Evolutionary conservation across 2,113 vertebrate species (phyloP).

Genomic region (Tautogolabrus adspersus): DNA sequence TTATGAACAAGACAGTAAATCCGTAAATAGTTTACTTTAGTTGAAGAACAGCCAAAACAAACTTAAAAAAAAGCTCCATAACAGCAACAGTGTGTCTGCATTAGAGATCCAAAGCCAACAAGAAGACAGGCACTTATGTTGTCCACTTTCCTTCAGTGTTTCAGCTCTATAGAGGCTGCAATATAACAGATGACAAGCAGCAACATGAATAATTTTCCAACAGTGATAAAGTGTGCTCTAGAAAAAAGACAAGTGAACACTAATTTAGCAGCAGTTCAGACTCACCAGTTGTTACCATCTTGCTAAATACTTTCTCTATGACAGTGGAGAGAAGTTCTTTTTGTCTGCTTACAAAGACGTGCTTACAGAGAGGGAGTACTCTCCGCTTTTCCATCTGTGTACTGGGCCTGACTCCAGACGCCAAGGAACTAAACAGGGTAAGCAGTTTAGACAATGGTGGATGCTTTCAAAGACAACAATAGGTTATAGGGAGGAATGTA

Average conservation of each 20-base stretch:
- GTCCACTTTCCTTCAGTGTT: slow-evolving; percentile 10
- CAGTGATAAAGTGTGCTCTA: neutral
- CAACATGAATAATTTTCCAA: slow-evolving; percentile 1
- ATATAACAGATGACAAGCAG: slow-evolving; percentile 11
- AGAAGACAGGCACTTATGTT: slow-evolving; percentile 3
- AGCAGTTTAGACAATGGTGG: slow-evolving; percentile 3
- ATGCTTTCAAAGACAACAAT: slow-evolving; percentile 3
- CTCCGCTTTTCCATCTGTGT: neutral
- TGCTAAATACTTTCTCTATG: slow-evolving; percentile 7
- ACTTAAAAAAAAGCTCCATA: neutral
- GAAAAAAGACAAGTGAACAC: neutral
- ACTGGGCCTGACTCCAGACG: neutral
- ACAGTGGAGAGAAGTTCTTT: neutral
- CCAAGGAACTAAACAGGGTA: neutral
- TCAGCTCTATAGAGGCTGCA: slow-evolving; percentile 8
- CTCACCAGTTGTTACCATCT: slow-evolving; percentile 14
- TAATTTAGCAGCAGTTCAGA: neutral
- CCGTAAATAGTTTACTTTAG: slow-evolving; percentile 48
- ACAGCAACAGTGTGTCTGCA: neutral
- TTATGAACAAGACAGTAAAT: slow-evolving; percentile 65
- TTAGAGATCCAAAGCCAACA: neutral
- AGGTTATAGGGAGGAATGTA: neutral
- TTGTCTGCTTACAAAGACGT: neutral
- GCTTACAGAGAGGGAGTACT: neutral
- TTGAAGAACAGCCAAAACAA: neutral